Percentiles rank a stretch among this genome's conserved stretches.
Evolutionary conservation across 1,140 invertebrate genomes (phyloP).

Genomic region (Hestina assimilis): DNA sequence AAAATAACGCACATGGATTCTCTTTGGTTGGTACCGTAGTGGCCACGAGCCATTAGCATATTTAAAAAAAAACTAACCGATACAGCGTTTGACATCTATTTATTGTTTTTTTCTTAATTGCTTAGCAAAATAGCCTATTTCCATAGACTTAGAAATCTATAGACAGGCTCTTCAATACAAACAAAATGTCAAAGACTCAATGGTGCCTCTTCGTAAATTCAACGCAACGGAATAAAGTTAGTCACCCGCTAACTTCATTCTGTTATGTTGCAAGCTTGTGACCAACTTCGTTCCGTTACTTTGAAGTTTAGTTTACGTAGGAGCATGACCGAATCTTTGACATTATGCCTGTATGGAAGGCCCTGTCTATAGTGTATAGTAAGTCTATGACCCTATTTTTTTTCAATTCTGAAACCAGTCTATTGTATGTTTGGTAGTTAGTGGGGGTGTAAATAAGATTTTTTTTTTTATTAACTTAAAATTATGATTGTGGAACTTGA

Average conservation of each 20-base stretch:
- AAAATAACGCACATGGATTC: conserved; percentile 51
- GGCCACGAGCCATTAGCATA: background rate
- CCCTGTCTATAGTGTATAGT: too few relatives aligned
- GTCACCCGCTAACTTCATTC: too few relatives aligned
- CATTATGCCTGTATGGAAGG: too few relatives aligned
- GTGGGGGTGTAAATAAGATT: conserved; percentile 72
- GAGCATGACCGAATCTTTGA: too few relatives aligned
- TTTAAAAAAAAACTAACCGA: conserved; percentile 19
- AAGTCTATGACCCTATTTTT: conserved; percentile 50
- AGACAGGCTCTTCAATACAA: too few relatives aligned
- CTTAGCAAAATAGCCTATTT: conserved; percentile 70
- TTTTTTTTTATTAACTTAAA: conserved; percentile 24
- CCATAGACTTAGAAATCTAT: too few relatives aligned
- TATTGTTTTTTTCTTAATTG: conserved; percentile 59
- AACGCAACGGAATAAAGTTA: too few relatives aligned
- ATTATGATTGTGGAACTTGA: conserved; percentile 18
- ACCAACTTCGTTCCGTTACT: too few relatives aligned
- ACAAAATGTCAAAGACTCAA: too few relatives aligned
- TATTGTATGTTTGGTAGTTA: conserved; percentile 58
- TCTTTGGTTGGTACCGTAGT: conserved; percentile 26
- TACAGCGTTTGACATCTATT: conserved; percentile 41
- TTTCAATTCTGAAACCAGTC: conserved; percentile 51
- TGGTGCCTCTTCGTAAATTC: too few relatives aligned
- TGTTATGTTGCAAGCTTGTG: too few relatives aligned
- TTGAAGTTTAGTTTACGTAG: too few relatives aligned